Conservation (phyloP, 2,113 vertebrate genomes). For the Phycodurus eques region DNA sequence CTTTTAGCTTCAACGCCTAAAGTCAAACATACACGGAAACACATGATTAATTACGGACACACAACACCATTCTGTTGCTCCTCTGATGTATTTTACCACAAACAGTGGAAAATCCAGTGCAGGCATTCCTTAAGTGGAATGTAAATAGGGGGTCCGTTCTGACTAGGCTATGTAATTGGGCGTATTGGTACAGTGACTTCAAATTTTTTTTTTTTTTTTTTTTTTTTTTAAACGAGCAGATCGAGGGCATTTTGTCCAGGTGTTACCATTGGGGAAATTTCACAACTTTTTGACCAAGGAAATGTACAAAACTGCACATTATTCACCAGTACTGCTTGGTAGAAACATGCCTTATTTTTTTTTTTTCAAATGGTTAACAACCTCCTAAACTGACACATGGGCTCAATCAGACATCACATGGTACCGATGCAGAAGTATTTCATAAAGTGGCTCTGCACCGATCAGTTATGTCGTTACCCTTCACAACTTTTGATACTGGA, state of each 20-base stretch:
- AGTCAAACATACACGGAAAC: constrained; percentile 11
- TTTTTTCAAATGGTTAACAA: no score
- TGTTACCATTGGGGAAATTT: not conserved
- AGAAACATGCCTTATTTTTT: no score
- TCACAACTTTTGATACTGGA: no score
- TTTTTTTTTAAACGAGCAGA: not conserved
- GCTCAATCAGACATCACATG: no score
- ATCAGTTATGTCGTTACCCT: no score
- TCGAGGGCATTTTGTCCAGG: not conserved
- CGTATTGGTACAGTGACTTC: constrained; percentile 29
- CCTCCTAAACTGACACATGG: no score
- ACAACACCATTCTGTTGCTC: constrained; percentile 33
- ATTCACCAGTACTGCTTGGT: no score
- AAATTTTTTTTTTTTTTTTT: not conserved
- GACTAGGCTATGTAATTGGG: constrained; percentile 37
- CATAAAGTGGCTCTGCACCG: no score
- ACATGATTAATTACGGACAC: constrained; percentile 24
- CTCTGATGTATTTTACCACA: constrained; percentile 52
- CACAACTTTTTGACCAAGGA: not conserved
- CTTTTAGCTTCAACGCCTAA: not conserved
- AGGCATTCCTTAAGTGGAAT: constrained; percentile 55
- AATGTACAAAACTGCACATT: no score
- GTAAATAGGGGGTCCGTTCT: constrained; percentile 63
- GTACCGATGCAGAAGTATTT: no score
- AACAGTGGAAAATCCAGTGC: constrained; percentile 63